Evolutionary conservation across 1,140 invertebrate species (phyloP).

Genomic region (Zaprionus camerounensis): DNA sequence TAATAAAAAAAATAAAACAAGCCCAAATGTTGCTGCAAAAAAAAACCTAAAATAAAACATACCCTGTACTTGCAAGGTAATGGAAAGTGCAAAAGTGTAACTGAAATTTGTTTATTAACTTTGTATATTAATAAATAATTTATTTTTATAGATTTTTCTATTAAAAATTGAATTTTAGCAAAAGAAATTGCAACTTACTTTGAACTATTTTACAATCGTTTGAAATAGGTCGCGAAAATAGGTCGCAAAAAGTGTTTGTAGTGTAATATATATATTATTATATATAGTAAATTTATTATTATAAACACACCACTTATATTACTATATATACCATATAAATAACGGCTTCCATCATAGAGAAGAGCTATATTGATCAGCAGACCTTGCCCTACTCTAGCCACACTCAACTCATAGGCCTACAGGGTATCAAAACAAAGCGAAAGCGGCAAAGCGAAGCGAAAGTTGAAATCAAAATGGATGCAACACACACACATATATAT

Average conservation of each 20-base stretch:
- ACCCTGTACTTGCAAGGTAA: neutral
- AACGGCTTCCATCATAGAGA: no score
- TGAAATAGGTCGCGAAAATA: no score
- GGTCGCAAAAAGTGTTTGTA: fast-evolving
- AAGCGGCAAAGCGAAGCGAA: conserved; percentile 49
- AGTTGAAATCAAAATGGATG: conserved; percentile 58
- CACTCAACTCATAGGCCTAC: neutral
- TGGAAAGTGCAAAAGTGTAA: neutral
- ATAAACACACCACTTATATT: no score
- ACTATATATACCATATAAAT: no score
- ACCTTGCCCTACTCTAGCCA: neutral
- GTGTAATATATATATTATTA: no score
- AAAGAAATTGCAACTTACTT: no score
- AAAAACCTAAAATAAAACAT: neutral
- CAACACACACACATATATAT: conserved; percentile 13
- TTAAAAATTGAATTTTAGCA: fast-evolving
- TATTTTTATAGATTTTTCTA: no score
- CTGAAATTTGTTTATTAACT: neutral
- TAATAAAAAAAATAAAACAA: conserved; percentile 62
- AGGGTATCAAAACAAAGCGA: conserved; percentile 23
- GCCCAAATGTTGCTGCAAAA: neutral
- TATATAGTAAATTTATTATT: no score
- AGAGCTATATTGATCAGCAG: no score
- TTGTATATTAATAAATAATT: neutral
- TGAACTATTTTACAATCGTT: no score